Evolutionary conservation across 1,140 invertebrate species (phyloP).

Genomic region (Bradynema listronoti): DNA sequence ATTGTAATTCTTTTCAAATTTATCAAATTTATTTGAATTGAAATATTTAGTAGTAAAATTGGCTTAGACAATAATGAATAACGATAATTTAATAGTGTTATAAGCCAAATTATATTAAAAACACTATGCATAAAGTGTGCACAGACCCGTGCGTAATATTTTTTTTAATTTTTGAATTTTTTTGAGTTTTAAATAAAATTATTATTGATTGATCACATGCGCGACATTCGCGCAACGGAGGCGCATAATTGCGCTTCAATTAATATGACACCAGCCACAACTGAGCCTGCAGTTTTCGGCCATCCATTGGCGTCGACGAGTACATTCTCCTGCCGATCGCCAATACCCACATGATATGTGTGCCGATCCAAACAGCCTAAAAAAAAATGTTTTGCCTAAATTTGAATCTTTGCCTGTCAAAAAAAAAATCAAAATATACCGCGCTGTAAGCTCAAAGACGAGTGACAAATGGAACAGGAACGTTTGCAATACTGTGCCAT

Average conservation of each 20-base stretch:
- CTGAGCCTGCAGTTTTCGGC: slow-evolving; percentile 34
- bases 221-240: slow-evolving; percentile 33
- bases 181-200: no score
- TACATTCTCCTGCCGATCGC: slow-evolving; percentile 34
- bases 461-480: slow-evolving; percentile 20
- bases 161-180: no score
- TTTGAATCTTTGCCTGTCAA: background rate
- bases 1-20: no score
- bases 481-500: slow-evolving; percentile 32
- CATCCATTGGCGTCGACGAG: slow-evolving; percentile 37
- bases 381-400: background rate
- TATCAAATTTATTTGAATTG: no score
- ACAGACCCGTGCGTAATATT: no score
- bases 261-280: slow-evolving; percentile 33
- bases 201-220: slow-evolving; percentile 42
- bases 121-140: no score
- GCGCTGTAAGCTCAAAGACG: background rate
- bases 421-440: background rate
- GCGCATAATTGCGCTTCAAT: slow-evolving; percentile 19
- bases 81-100: no score
- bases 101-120: no score
- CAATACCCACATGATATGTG: slow-evolving; percentile 37
- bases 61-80: no score
- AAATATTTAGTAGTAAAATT: no score
- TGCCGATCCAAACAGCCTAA: slow-evolving; percentile 32